Percentiles rank a stretch among this genome's conserved stretches.
Conservation (phyloP, 1,140 invertebrate species). For the Dendroctonus valens region DNA sequence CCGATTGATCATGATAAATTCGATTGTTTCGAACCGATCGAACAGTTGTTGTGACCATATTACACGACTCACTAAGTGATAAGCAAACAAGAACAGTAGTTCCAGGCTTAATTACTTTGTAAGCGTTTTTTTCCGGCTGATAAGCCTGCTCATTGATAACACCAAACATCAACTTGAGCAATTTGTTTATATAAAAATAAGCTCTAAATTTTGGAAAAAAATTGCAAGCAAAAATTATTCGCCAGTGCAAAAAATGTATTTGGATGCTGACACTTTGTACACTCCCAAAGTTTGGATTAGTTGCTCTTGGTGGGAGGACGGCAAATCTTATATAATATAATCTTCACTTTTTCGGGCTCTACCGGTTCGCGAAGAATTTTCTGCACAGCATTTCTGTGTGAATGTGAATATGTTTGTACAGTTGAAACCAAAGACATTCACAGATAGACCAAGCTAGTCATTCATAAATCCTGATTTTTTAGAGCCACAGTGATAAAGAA, state of each 20-base stretch:
- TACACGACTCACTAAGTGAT: conserved; percentile 42
- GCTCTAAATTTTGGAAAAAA: not conserved
- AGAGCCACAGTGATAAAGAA: no score
- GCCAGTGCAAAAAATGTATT: not conserved
- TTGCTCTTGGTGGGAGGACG: no score
- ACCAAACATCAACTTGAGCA: not conserved
- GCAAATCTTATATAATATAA: no score
- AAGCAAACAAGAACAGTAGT: conserved; percentile 42
- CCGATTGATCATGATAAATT: conserved; percentile 23
- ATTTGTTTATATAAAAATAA: not conserved
- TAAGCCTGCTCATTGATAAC: conserved; percentile 3
- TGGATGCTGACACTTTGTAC: not conserved
- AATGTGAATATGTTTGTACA: no score
- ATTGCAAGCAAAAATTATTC: not conserved
- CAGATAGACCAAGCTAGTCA: no score
- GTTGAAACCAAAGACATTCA: no score
- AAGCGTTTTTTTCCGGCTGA: conserved; percentile 26
- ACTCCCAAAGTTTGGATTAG: no score
- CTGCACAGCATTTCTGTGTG: no score
- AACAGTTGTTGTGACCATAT: conserved; percentile 43
- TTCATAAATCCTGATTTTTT: no score
- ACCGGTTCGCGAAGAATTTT: no score
- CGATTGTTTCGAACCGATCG: conserved; percentile 1
- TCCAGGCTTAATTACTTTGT: conserved; percentile 36
- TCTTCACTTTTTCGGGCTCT: no score